phyloP scores from a whole-genome alignment of 2,113 vertebrate genomes.

The Cinclus cinclus region DNA sequence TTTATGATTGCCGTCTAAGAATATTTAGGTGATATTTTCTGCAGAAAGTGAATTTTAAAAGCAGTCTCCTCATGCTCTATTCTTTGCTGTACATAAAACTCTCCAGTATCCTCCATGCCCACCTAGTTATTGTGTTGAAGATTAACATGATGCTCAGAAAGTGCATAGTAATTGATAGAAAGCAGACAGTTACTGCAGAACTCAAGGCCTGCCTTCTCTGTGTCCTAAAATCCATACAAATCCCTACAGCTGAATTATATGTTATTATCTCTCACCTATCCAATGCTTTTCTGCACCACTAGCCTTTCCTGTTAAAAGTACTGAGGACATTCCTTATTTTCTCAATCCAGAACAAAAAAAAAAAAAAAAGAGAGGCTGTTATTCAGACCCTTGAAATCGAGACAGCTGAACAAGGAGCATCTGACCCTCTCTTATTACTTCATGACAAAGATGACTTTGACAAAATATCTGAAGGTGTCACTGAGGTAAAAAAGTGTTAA shows the following conservation, averaged over 20 bases:
- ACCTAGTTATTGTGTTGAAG: neutral
- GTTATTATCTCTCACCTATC: neutral
- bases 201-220: neutral
- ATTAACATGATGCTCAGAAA: neutral
- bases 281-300: neutral
- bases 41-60: slow-evolving; percentile 24
- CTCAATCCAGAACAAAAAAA: neutral
- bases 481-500: slow-evolving; percentile 19
- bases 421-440: neutral
- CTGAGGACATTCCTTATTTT: neutral
- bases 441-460: neutral
- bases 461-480: neutral
- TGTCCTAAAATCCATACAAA: neutral
- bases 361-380: neutral
- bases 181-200: neutral
- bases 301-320: neutral
- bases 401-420: neutral
- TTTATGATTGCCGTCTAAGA: slow-evolving; percentile 44
- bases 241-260: neutral
- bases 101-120: neutral
- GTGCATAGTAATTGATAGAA: neutral
- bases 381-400: neutral
- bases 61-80: neutral
- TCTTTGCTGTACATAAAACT: neutral
- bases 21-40: neutral